Evolutionary conservation across 2,888 invertebrate species (phyloP), one percentile per base, ranked within the genome.

Genomic region (Drosophila dives): DNA sequence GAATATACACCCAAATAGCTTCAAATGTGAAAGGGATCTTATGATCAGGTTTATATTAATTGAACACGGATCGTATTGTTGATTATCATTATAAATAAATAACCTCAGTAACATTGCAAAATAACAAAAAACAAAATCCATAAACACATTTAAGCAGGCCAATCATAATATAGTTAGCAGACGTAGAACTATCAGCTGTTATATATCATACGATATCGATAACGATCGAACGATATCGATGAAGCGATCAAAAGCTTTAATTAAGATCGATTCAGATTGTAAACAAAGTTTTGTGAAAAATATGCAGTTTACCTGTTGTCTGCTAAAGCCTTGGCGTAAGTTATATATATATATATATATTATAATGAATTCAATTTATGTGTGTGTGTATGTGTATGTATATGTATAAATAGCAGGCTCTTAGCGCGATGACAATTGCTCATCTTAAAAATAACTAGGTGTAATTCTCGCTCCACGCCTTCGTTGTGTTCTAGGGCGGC

Each of bases 401-500:
- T 29, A 11, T 40, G 29, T 56, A 56, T 64, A 64, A 64, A 63
- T 67, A 75, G 64, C 64, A 58, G 64, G 72, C 64, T 72, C 53
- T 49, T 79, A 78, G 61, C 53, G 12, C 59, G 65, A 53, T 67
- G 62, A 63, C 48, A 64, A 45, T 56, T 51, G 51, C 38, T n/a
- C 26, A 72, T 62, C 61, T 63, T 50, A 42, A 59, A 68, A 55
- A 42, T 63, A 68, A 55, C 65, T 75, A 64, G 17, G 71, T 73
- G 40, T 72, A 84, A 53, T 64, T 66, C 48, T 56, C 61, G 59
- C 66, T 72, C 71, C 69, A 75, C n/a, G 63, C 36, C 36, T 49
- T 29, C 29, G 42, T 11, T 49, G 29, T 23, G 7, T 69, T 64
- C 80, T 88, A 86, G 69, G 89, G 83, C 0, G 88, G 86, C 50